Base-by-base conservation (phyloP, 2,888 invertebrate genomes). In the Hyles lineata region DNA sequence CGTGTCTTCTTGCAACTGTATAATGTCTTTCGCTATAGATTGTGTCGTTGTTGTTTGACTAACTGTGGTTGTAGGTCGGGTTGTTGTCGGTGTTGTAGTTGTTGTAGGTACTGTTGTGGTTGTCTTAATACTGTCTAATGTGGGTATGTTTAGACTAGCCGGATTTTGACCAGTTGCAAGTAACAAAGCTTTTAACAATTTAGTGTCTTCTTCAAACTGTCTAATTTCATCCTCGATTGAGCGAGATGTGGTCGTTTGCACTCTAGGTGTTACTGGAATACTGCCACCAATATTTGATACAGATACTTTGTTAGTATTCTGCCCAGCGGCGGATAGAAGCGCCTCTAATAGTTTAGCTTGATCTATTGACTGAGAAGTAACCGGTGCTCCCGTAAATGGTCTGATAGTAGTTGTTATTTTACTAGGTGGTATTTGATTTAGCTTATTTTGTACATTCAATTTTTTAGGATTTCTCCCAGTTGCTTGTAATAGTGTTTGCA, bases 151-250 rank as follows among this genome's bases (percentile, higher is more conserved):
- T 55, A 93, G 83, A 60, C 85, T 87, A 29, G 86, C 86, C 74
- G 93, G 91, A 79, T 93, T 90, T 83, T 92, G 91, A 3, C 93
- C 93, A 8, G 92, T 94, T 43, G 91, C 93, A 82, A 91, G 88
- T 78, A 94, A 86, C 29, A 94, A 84, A 3, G 93, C 94, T 85
- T 95, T 89, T 74, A 94, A 80, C 72, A 95, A 83, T 80, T 92
- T 91, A 9, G 94, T 91, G 74, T 95, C 95, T 83, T 94, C 92
- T 81, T 95, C 92, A 78, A 92, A 92, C 75, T 94, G 93, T 72
- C 87, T 89, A 19, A 95, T 88, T 73, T 95, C 95, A 32, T 94
- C 93, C 82, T 94, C 90, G 72, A 95, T 86, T 50, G 93, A 92
- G 19, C 92, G 88, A 17, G 83, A 75, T 69, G 93, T 92, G 23